Evolutionary conservation across 2,113 vertebrate genomes (phyloP), one percentile per base, ranked within the genome.

Genomic region (Quiscalus mexicanus): DNA sequence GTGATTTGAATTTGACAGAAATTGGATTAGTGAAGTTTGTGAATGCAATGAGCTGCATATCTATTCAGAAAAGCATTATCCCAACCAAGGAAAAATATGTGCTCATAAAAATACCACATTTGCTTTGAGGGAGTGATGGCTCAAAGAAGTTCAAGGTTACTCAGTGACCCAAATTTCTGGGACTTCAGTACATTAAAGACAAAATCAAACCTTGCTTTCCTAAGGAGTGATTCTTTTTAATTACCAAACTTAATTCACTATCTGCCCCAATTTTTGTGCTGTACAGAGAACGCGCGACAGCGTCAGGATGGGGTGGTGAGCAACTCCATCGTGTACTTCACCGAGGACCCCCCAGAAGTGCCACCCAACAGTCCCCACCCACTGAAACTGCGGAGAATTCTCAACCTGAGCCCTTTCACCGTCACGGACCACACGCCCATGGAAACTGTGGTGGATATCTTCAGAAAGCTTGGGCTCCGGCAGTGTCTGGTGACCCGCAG

Each of bases 361-460:
- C 98, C 99, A 5, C 98, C 98, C 91, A 99, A 98, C 53, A 98
- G 99, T 91, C 99, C 99, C 3, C 99, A 99, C 50, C 99, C 99
- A 0, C 98, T 99, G 93, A 99, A 99, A 93, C 98, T 99, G 88
- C 97, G 99, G 1, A 99, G 99, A 7, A 98, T 99, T 91, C 98
- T 99, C 56, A 99, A 99, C 97, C 98, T 99, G 89, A 99, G 99
- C 95, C 99, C 99, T n/a, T 99, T 99, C 98, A 99, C 99, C 2
- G 99, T 99, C 97, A 99, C 99, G 6, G 99, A 99, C 97, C 99
- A 99, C 97, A 99, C 99, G 0, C 99, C 99, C n/a, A 99, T 99
- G 99, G 99, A 99, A 97, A 99, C 99, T 0, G 99, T 99, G 94
- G 99, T 99, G 45, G 99, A 99, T 95, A 99, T 99, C 96, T 99